A percentile compares a stretch with the other conserved stretches of the same genome.
phyloP scores from a whole-genome alignment of 2,797 vertebrate species.

The Falco cherrug region DNA sequence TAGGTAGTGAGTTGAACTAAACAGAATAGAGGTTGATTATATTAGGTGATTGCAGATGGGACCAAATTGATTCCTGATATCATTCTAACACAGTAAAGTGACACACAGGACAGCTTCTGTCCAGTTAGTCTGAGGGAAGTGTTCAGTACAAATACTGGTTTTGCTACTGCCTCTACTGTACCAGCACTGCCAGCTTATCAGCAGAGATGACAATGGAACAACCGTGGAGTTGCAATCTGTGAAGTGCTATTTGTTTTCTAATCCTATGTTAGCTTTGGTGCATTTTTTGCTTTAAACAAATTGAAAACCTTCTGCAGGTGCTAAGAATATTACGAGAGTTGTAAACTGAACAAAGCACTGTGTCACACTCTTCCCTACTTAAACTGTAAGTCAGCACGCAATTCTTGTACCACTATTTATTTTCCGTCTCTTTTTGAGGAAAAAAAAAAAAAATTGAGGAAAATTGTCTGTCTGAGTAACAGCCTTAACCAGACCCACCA shows the following conservation, averaged over 20 bases:
- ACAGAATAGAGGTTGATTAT: slow-evolving; percentile 23
- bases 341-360: slow-evolving; percentile 9
- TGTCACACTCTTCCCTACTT: not conserved
- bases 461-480: too few species aligned
- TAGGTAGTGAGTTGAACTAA: not conserved
- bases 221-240: not conserved
- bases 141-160: not conserved
- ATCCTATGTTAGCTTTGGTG: not conserved
- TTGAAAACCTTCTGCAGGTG: slow-evolving; percentile 24
- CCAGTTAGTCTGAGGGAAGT: not conserved
- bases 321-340: not conserved
- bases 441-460: not conserved
- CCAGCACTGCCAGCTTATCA: not conserved
- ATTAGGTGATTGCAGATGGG: slow-evolving; percentile 13
- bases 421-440: not conserved
- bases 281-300: not conserved
- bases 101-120: slow-evolving; percentile 2
- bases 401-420: not conserved
- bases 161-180: not conserved
- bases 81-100: not conserved
- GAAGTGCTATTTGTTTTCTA: not conserved
- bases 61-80: slow-evolving; percentile 31
- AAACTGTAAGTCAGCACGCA: slow-evolving; percentile 8
- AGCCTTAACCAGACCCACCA: not conserved
- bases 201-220: not conserved